Base-by-base conservation (phyloP, 2,888 invertebrate genomes). In the Steinernema scapterisci region DNA sequence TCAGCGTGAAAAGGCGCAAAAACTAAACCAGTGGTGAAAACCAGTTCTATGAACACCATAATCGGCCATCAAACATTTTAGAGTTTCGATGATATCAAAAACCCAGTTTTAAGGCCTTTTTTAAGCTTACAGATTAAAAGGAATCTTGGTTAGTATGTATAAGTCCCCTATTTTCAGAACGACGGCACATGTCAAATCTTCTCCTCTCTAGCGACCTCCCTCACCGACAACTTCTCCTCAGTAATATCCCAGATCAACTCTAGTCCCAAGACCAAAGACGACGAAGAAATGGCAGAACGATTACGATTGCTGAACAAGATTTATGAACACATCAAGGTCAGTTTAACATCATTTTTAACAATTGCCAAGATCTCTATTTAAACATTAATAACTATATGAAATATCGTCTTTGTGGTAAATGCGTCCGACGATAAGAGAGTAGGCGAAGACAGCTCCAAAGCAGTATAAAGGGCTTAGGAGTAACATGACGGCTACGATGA, bases 241-340 rank as follows among this genome's bases (percentile, higher is more conserved):
- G 54, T 82, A 7, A 77, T 83, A 52, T 79, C 76, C 43, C 81
- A 83, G 72, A 78, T 82, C n/a, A 74, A 82, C 16, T 2, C 27
- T 9, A 63, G 27, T 16, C 31, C 63, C 31, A 79, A 79, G 46
- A 73, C 72, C 16, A 46, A 77, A 63, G 44, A 70, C 38, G 45
- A 75, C 63, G 72, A 70, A 27, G 52, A 76, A n/a, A 77, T 23
- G 76, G 72, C 79, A 44, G 80, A 83, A 48, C 72, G 82, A 54
- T 48, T 85, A n/a, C 70, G 77, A 51, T 74, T 81, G 19, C 73
- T 84, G 19, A 80, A 85, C 74, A 79, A 80, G 51, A 85, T 85
- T 27, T 84, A 84, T 72, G 78, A 84, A 48, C 84, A 84, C 76
- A 82, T 85, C 5, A 83, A 83, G 80, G 84, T 83, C 48, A 43